A percentile compares a stretch with the other conserved stretches of the same genome.
phyloP scores from a whole-genome alignment of 2,888 invertebrate genomes.

The Tetranychus piercei region DNA sequence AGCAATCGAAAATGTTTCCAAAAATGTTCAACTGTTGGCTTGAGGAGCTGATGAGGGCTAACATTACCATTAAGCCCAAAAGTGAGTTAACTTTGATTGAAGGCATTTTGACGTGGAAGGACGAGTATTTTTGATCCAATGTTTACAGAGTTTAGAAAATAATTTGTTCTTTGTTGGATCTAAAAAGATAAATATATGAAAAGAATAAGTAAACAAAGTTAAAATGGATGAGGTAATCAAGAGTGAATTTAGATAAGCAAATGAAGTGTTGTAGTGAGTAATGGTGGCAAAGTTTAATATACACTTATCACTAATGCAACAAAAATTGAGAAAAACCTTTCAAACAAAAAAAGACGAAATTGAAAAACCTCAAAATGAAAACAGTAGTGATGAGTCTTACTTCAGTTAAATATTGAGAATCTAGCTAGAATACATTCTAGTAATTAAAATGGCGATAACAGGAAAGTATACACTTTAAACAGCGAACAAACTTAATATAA shows the following conservation, averaged over 20 bases:
- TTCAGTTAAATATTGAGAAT: too few species aligned
- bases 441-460: too few species aligned
- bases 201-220: not conserved
- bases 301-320: too few species aligned
- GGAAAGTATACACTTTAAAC: too few species aligned
- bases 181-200: not conserved
- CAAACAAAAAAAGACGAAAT: too few species aligned
- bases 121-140: not conserved
- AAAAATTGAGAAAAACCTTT: too few species aligned
- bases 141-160: not conserved
- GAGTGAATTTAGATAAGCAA: not conserved
- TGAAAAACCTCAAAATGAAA: too few species aligned
- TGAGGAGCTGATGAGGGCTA: not conserved
- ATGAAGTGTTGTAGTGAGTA: not conserved
- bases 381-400: too few species aligned
- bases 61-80: not conserved
- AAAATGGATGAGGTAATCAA: not conserved
- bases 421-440: too few species aligned
- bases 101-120: not conserved
- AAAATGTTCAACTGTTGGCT: not conserved
- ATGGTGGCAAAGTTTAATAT: too few species aligned
- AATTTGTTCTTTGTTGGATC: not conserved
- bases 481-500: too few species aligned
- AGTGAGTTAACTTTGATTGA: not conserved
- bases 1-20: not conserved